phyloP scores from a whole-genome alignment of 2,113 vertebrate species.

The Enhydra lutris region DNA sequence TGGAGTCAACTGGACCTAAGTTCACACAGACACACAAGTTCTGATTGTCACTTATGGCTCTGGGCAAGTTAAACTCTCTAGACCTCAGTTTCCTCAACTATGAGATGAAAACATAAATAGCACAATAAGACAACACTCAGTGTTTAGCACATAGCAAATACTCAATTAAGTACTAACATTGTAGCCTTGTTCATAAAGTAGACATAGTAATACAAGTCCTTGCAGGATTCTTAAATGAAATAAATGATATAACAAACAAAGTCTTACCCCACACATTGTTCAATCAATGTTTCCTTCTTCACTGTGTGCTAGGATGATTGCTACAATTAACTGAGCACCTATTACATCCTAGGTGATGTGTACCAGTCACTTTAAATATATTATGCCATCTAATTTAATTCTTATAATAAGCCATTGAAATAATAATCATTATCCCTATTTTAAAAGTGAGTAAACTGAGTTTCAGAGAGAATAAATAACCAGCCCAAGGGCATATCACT shows the following conservation, averaged over 20 bases:
- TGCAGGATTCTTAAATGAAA: not conserved
- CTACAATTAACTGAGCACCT: not conserved
- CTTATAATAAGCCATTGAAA: slow-evolving; percentile 27
- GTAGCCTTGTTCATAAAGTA: not conserved
- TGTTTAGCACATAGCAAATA: not conserved
- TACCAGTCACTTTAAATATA: slow-evolving; percentile 30
- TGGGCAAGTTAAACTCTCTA: not conserved
- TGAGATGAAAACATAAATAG: not conserved
- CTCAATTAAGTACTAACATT: not conserved
- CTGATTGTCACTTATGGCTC: not conserved
- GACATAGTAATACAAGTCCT: not conserved
- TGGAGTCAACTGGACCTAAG: not conserved
- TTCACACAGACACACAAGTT: not conserved
- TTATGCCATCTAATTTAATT: slow-evolving; percentile 42
- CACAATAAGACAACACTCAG: not conserved
- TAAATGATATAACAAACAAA: not conserved
- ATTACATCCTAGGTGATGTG: not conserved
- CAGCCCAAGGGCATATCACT: not conserved
- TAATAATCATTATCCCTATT: slow-evolving; percentile 43
- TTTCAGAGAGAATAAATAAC: slow-evolving; percentile 41
- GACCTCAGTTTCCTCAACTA: not conserved
- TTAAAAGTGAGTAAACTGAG: slow-evolving; percentile 52
- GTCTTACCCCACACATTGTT: not conserved
- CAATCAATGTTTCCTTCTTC: not conserved
- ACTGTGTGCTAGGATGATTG: not conserved